phyloP scores from a whole-genome alignment of 2,888 invertebrate species.

The Aricia artaxerxes region DNA sequence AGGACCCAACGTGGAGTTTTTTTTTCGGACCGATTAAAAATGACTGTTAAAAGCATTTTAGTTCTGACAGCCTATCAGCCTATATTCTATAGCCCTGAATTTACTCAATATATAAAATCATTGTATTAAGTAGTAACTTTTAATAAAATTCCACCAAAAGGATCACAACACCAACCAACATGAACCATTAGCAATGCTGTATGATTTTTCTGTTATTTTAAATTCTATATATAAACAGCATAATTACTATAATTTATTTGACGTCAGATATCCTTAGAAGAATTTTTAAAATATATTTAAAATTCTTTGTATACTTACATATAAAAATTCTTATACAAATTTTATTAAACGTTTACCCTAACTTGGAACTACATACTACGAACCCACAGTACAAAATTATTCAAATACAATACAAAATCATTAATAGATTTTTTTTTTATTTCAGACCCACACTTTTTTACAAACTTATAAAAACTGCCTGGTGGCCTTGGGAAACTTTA shows the following conservation, averaged over 20 bases:
- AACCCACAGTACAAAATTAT: background rate
- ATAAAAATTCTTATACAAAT: background rate
- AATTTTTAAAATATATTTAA: background rate
- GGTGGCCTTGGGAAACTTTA: background rate
- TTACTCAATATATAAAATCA: no score
- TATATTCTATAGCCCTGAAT: no score
- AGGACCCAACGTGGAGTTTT: no score
- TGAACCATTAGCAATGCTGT: background rate
- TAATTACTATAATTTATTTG: background rate
- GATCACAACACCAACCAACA: background rate
- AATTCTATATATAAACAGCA: background rate
- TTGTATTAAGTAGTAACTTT: no score
- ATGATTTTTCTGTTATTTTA: background rate
- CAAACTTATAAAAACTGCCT: background rate
- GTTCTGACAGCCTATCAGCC: no score
- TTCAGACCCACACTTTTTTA: background rate
- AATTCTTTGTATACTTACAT: no score
- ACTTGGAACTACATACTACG: background rate
- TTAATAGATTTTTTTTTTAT: background rate
- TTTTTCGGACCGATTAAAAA: no score
- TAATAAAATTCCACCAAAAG: background rate
- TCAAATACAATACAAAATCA: background rate
- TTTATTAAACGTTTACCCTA: background rate
- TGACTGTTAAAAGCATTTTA: no score
- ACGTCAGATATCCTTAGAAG: constrained; percentile 10